These are phyloP conservation scores for Pluvialis apricaria DNA, from an alignment of 2,113 vertebrate species.

Conservation along the genomic window DNA sequence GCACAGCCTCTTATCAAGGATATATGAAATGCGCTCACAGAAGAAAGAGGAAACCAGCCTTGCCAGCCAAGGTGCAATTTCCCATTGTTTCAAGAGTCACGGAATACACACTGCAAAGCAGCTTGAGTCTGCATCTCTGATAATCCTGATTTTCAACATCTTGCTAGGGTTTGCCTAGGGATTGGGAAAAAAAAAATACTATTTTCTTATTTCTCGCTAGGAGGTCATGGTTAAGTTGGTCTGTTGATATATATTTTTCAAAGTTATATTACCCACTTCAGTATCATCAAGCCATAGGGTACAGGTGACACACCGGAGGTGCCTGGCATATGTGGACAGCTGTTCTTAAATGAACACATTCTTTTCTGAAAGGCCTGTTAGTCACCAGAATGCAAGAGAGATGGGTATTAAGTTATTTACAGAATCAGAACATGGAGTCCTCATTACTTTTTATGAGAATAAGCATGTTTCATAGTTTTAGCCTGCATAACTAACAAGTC, in stretches of 20 bases:
- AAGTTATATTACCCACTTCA: not conserved
- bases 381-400: not conserved
- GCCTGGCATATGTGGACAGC: not conserved
- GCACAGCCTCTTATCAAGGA: not conserved
- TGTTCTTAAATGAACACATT: not conserved
- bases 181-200: not conserved
- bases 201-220: not conserved
- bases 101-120: not conserved
- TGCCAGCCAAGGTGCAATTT: not conserved
- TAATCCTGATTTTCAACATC: not conserved
- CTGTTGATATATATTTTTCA: not conserved
- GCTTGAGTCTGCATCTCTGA: not conserved
- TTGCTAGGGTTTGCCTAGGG: not conserved
- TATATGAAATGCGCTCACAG: not conserved
- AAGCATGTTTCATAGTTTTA: not conserved
- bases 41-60: not conserved
- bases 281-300: not conserved
- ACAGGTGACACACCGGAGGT: not conserved
- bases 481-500: not conserved
- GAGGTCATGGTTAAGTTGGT: not conserved
- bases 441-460: not conserved
- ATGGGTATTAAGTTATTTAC: not conserved
- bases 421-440: not conserved
- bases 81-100: not conserved
- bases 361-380: not conserved